Evolutionary conservation across 2,888 invertebrate species (phyloP), one percentile per base, ranked within the genome.

Genomic region (Cabera pusaria): DNA sequence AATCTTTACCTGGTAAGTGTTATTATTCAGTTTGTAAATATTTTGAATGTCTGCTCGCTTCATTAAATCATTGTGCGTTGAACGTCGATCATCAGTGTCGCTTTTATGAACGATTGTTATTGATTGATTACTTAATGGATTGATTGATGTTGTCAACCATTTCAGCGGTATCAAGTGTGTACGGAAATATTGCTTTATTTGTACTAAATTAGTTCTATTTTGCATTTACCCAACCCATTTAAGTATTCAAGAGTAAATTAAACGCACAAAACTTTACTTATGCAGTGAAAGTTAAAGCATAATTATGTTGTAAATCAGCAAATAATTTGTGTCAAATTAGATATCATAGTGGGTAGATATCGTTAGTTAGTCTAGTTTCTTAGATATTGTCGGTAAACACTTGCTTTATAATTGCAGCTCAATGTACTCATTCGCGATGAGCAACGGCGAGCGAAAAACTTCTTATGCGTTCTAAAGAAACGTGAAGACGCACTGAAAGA

Each of bases 1-100:
- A 86, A 83, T 75, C 84, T 88, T 78, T 86, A 83, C 79, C 72
- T 86, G 82, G 87, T 88, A 54, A 83, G 82, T 85, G 76, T 75
- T 79, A 64, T 73, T 72, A 66, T 71, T 76, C 64, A 48, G 57
- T 61, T 55, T 72, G 73, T 83, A 81, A 84, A 85, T 78, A 80
- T 65, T 67, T 60, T 56, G 59, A 31, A 44, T 40, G 38, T 11
- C 20, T 28, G 42, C 36, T 51, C 43, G 49, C 38, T 44, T 44
- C 41, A 45, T 56, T 53, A 37, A 52, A 50, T 55, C 47, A 45
- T 37, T 44, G 48, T 46, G 52, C 52, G 46, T 47, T 39, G 32
- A 32, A 35, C 37, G 16, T 16, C 8, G 34, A 16, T n/a, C 24
- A 5, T 19, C 16, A 27, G n/a, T 10, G 44, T 44, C 42, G 33